Evolutionary conservation across 2,888 invertebrate genomes (phyloP), one percentile per base, ranked within the genome.

Genomic region (Orthonevra nobilis): DNA sequence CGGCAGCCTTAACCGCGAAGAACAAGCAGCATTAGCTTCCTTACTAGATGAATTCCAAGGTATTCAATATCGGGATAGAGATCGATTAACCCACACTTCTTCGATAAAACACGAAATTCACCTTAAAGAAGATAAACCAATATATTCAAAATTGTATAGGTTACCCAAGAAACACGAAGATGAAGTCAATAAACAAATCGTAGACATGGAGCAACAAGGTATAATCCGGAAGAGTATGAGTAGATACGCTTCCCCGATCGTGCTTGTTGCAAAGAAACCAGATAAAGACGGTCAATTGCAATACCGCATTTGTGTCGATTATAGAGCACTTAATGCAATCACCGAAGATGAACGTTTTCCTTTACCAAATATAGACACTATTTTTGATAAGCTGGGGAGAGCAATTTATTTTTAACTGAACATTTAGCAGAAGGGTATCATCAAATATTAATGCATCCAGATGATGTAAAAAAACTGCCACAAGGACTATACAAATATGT

Each of bases 301-400:
- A 15, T 19, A 19, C 38, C 2, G 38, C 4, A 12, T 38, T 19
- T 19, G 38, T 19, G 38, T 1, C 30, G 3, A 1, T 30, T 30
- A 30, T 30, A 30, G 30, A 30, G 30, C 30, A n/a, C n/a, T 30
- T n/a, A 30, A 30, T 30, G 1, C 30, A 30, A 0, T 30, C 30
- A 30, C 30, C n/a, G 30, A 3, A 30, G 2, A 30, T 19, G 46
- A 46, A 1, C 20, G 26, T 23, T 46, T 46, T 4, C 26, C 46
- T 28, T 46, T 46, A 46, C 46, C 46, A 46, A 46, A 46, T 46
- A 46, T 46, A 20, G 46, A 46, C 20, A 46, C 1, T 10, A n/a
- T 46, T 10, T 46, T 46, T 46, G 20, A 46, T 46, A 46, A 46
- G 12, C 15, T 26, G 26, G 46, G 46, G 26, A 46, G 26, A 46